phyloP scores from a whole-genome alignment of 2,797 vertebrate species.

The Crax fasciolata region DNA sequence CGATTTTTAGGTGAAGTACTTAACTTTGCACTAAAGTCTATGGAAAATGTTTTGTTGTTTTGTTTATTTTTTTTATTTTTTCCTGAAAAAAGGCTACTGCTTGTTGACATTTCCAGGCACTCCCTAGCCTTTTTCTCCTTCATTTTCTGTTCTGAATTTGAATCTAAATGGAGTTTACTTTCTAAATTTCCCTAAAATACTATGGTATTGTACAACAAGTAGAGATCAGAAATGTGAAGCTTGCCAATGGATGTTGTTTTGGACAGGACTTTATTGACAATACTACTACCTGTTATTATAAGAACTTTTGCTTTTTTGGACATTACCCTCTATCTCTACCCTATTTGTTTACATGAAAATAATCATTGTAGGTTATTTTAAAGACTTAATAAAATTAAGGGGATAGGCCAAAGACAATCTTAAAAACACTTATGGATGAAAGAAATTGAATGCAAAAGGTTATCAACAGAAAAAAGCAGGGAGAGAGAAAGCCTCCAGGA shows the following conservation, averaged over 20 bases:
- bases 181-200: not conserved
- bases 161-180: not conserved
- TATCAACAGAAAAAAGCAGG: not conserved
- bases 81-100: not conserved
- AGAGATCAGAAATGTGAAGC: not conserved
- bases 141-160: not conserved
- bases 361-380: not conserved
- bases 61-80: not conserved
- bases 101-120: not conserved
- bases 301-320: not conserved
- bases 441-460: not conserved
- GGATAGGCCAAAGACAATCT: not conserved
- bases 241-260: not conserved
- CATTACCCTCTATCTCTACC: not conserved
- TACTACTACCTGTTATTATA: not conserved
- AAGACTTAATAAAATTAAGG: not conserved
- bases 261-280: not conserved
- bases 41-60: not conserved
- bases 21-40: not conserved
- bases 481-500: not conserved
- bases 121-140: not conserved
- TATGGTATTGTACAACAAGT: not conserved
- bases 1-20: not conserved
- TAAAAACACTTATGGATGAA: not conserved
- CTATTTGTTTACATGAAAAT: not conserved